These are phyloP conservation scores for Pilophorus perplexus DNA, from an alignment of 2,888 invertebrate species.

Conservation along the genomic window DNA sequence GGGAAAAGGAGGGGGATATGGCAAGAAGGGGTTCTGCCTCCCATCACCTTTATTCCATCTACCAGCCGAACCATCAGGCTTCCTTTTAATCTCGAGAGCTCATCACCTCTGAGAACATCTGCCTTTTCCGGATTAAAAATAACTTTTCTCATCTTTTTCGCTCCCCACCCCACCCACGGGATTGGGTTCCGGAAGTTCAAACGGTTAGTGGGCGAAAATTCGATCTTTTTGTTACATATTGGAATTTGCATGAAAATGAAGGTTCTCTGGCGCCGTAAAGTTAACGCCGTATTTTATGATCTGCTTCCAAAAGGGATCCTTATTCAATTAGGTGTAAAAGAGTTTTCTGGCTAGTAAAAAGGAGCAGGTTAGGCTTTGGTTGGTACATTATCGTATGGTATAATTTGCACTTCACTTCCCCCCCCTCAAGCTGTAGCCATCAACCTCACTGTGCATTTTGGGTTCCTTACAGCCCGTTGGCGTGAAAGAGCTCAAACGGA, in stretches of 20 bases:
- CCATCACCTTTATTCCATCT: conserved; percentile 12
- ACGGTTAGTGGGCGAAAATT: conserved; percentile 13
- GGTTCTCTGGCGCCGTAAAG: no score
- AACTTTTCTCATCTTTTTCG: conserved; percentile 19
- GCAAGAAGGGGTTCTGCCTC: not conserved
- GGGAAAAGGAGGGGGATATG: no score
- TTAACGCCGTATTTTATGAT: no score
- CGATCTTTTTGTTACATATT: not conserved
- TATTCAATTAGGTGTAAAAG: no score
- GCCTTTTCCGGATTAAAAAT: not conserved
- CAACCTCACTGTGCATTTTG: conserved; percentile 14
- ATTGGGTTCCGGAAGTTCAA: not conserved
- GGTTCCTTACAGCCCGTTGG: conserved; percentile 11
- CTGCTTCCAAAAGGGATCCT: no score
- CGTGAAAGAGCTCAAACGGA: conserved; percentile 15
- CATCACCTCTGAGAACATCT: conserved; percentile 11
- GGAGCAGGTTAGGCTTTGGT: no score
- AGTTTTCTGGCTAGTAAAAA: no score
- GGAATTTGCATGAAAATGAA: conserved; percentile 4
- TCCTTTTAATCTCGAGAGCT: conserved; percentile 14
- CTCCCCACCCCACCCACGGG: no score
- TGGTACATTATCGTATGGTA: no score
- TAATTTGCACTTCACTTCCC: no score
- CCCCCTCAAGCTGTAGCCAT: no score
- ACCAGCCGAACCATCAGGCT: not conserved